Evolutionary conservation across 1,140 invertebrate genomes (phyloP).

Genomic region (Paracyclopina nana): DNA sequence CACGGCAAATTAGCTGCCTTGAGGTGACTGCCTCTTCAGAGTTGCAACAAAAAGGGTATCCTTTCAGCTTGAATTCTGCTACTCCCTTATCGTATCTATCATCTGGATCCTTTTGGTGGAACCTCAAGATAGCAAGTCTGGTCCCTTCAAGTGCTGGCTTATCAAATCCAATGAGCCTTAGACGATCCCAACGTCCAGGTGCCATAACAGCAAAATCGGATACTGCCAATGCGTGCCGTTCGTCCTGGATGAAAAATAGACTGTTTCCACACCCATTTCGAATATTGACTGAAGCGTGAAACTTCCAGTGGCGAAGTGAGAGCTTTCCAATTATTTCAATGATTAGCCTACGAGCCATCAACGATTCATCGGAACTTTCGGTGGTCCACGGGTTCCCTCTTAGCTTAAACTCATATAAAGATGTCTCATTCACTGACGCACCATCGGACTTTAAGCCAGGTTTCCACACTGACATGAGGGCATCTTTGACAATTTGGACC

Average conservation of each 20-base stretch:
- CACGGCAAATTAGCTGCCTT: conserved; percentile 1
- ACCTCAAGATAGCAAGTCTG: not conserved
- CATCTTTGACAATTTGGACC: not conserved
- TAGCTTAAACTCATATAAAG: not conserved
- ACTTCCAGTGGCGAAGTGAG: not conserved
- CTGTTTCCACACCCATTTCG: not conserved
- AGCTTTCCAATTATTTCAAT: not conserved
- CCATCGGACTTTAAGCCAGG: not conserved
- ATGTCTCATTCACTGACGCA: not conserved
- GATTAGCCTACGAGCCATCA: not conserved
- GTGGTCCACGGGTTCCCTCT: not conserved
- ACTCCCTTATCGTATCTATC: not conserved
- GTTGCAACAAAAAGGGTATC: not conserved
- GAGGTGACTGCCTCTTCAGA: not conserved
- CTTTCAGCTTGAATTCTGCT: not conserved
- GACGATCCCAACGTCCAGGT: not conserved
- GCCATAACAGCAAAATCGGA: not conserved
- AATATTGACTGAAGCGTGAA: not conserved
- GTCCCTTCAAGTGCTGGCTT: not conserved
- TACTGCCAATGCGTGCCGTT: not conserved
- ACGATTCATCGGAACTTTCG: not conserved
- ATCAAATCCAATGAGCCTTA: not conserved
- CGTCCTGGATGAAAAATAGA: not conserved
- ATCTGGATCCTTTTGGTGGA: not conserved
- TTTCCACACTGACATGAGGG: not conserved